phyloP scores from a whole-genome alignment of 2,888 invertebrate species.

The Tinea semifulvella region DNA sequence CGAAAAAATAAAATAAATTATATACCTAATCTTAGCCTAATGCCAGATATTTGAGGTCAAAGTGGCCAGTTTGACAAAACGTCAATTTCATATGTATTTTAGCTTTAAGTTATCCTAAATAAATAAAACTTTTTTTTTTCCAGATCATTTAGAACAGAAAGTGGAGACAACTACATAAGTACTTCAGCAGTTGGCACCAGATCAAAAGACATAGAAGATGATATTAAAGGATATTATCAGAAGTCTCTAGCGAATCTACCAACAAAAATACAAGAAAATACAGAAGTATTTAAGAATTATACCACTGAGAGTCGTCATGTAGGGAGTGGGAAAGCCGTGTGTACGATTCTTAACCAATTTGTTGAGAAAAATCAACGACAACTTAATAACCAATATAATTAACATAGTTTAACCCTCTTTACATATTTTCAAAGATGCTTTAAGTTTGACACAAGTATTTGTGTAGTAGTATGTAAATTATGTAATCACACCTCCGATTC shows the following conservation, averaged over 20 bases:
- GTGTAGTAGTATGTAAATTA: too few relatives aligned
- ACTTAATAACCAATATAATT: conserved; percentile 23
- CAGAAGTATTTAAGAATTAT: conserved; percentile 26
- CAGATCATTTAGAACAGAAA: conserved; percentile 50
- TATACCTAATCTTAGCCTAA: too few relatives aligned
- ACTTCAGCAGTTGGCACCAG: not conserved
- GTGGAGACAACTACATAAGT: conserved; percentile 35
- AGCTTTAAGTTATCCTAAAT: too few relatives aligned
- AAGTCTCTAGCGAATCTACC: conserved; percentile 28
- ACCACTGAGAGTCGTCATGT: conserved; percentile 34
- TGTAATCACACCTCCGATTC: too few relatives aligned
- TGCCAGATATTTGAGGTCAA: too few relatives aligned
- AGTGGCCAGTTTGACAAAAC: too few relatives aligned
- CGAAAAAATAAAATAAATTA: too few relatives aligned
- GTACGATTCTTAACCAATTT: conserved; percentile 36
- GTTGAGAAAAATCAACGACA: conserved; percentile 34
- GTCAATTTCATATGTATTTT: too few relatives aligned
- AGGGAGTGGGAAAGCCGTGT: conserved; percentile 39
- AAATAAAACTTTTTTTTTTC: conserved; percentile 20
- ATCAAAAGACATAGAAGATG: conserved; percentile 16
- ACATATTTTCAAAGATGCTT: not conserved
- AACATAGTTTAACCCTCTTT: conserved; percentile 8
- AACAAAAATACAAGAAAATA: conserved; percentile 32
- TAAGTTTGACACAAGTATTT: too few relatives aligned
- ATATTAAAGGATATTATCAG: conserved; percentile 33